Conservation (phyloP, 2,888 invertebrate genomes). For the Erebia ligea region DNA sequence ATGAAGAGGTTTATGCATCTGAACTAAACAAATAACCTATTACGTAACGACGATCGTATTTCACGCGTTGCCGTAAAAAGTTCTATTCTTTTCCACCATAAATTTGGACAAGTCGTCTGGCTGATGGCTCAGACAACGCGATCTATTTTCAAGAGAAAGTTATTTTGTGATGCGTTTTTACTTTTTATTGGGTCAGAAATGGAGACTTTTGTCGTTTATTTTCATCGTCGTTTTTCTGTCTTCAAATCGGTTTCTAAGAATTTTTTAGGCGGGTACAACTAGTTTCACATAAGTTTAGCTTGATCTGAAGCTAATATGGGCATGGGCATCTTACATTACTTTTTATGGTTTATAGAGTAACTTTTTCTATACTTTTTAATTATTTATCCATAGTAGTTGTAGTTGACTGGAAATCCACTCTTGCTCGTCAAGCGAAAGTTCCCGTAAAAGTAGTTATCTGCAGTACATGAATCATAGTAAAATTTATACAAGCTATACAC, state of each 20-base stretch:
- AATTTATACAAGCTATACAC: not conserved
- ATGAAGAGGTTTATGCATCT: slow-evolving; percentile 54
- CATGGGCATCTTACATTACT: slow-evolving; percentile 38
- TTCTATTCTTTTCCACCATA: slow-evolving; percentile 43
- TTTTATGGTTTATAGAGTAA: slow-evolving; percentile 49
- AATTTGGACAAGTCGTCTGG: slow-evolving; percentile 19
- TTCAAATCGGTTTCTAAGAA: not conserved
- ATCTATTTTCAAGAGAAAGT: slow-evolving; percentile 35
- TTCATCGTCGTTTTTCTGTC: not conserved
- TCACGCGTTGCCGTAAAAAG: slow-evolving; percentile 37
- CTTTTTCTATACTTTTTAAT: slow-evolving; percentile 31
- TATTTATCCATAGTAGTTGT: slow-evolving; percentile 23
- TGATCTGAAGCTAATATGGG: slow-evolving; percentile 11
- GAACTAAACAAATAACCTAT: slow-evolving; percentile 39
- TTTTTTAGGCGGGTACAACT: not conserved
- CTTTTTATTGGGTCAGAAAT: slow-evolving; percentile 28
- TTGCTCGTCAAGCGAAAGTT: slow-evolving; percentile 69
- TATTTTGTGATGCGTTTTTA: slow-evolving; percentile 24
- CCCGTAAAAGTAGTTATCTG: slow-evolving; percentile 44
- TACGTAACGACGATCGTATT: slow-evolving; percentile 42
- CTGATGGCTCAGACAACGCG: not conserved
- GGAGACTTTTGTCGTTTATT: not conserved
- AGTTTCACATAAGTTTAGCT: not conserved
- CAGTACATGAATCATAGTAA: slow-evolving; percentile 39
- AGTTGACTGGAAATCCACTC: slow-evolving; percentile 61